phyloP scores from a whole-genome alignment of 2,113 vertebrate species.

The Python bivittatus region DNA sequence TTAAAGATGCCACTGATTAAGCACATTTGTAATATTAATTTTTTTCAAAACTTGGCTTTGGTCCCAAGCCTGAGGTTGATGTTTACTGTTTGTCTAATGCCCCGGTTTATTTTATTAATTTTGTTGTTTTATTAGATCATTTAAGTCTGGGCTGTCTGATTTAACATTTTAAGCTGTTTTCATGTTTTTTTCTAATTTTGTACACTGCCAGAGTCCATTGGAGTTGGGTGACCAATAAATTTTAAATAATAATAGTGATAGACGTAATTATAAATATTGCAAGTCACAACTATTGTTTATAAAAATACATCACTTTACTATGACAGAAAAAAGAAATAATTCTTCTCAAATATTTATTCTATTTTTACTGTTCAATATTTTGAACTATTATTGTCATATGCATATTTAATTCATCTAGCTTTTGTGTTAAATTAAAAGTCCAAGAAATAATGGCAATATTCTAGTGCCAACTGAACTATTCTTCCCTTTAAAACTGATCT shows the following conservation, averaged over 20 bases:
- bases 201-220: neutral
- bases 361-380: neutral
- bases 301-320: neutral
- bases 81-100: neutral
- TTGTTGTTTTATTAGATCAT: neutral
- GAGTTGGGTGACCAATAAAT: neutral
- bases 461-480: neutral
- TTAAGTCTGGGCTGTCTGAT: neutral
- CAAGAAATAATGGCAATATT: neutral
- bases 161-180: neutral
- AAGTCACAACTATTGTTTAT: neutral
- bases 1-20: neutral
- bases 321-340: neutral
- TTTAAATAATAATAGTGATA: neutral
- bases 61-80: neutral
- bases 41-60: neutral
- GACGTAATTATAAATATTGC: neutral
- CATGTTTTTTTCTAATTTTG: neutral
- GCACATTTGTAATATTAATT: neutral
- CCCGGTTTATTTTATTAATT: neutral
- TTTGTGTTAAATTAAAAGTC: neutral
- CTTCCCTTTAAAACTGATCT: slow-evolving; percentile 31
- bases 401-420: neutral
- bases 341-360: neutral
- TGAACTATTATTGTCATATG: neutral